Base-by-base conservation (phyloP, 2,797 vertebrate species). In the Huso huso region DNA sequence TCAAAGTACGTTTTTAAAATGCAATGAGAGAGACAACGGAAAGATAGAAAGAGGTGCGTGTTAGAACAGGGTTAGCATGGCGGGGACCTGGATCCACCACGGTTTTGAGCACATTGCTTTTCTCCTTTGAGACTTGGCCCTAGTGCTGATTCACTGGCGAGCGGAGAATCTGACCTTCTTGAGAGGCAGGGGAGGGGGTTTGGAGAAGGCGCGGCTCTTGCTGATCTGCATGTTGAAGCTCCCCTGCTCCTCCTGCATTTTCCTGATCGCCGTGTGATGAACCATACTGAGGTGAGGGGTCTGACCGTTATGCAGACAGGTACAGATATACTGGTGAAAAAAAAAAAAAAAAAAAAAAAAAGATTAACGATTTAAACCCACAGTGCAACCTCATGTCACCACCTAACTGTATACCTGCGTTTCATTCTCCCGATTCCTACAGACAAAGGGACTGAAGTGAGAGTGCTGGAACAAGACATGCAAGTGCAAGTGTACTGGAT, bases 221-320 rank as follows among this genome's bases (percentile, higher is more conserved):
- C 83, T 91, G 58, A 83, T 72, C 70, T 93, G 92, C 74, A 80
- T 77, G 64, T 86, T 79, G 49, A 90, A 84, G 61, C 83, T 79
- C 71, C 79, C 85, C 71, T 98, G 94, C 70, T 96, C 93, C 4
- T 95, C 93, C 63, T 94, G 89, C 80, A 93, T 88, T n/a, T 90
- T 91, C 2, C 81, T 76, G 79, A 98, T 89, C 68, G 93, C 91
- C 71, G 91, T 88, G 75, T 79, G 84, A 78, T 96, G 92, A 15
- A 98, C 94, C 93, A 99, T 92, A 74, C 89, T 96, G 51, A 99
- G 86, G 69, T 93, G 90, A 0, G 96, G 93, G 4, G 89, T 92
- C 37, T 84, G 83, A 15, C 89, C 86, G 1, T 84, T 88, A 75
- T 92, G 89, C 82, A 97, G 79, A 86, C 96, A 98, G 1, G 79